Conservation (phyloP, 2,888 invertebrate genomes). For the Alloscopus bannaensis region DNA sequence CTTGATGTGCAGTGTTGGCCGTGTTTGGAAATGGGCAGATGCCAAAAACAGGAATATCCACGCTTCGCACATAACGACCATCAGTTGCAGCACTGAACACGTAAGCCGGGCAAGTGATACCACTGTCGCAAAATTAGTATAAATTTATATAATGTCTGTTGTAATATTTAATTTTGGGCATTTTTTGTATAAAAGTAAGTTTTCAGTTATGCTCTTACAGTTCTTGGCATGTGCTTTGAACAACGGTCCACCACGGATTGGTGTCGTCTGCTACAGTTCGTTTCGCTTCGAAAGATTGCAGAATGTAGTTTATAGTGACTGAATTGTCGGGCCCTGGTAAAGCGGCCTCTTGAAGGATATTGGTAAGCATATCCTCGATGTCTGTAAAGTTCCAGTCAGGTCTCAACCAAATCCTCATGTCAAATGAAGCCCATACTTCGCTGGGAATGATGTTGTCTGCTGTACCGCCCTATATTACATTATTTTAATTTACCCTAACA, state of each 20-base stretch:
- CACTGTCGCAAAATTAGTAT: slow-evolving; percentile 7
- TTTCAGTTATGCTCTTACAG: slow-evolving; percentile 52
- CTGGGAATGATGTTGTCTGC: slow-evolving; percentile 94
- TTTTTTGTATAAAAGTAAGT: too few species aligned
- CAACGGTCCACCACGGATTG: slow-evolving; percentile 85
- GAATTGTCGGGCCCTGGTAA: slow-evolving; percentile 76
- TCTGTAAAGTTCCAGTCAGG: slow-evolving; percentile 74
- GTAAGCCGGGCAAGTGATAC: slow-evolving; percentile 14
- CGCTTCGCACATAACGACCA: slow-evolving; percentile 79
- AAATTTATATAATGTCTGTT: background rate
- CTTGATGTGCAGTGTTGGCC: slow-evolving; percentile 35
- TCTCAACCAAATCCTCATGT: slow-evolving; percentile 82
- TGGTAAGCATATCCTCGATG: slow-evolving; percentile 78
- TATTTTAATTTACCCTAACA: too few species aligned
- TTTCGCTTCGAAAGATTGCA: slow-evolving; percentile 80
- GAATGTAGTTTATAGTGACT: slow-evolving; percentile 81
- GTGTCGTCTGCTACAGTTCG: slow-evolving; percentile 81
- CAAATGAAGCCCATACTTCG: slow-evolving; percentile 84
- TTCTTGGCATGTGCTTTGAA: slow-evolving; percentile 77
- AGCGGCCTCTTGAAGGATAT: slow-evolving; percentile 75
- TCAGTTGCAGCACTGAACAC: slow-evolving; percentile 9
- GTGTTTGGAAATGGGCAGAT: slow-evolving; percentile 50
- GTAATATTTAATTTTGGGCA: slow-evolving; percentile 1
- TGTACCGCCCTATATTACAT: slow-evolving; percentile 90
- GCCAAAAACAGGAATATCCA: slow-evolving; percentile 59